Base-by-base conservation (phyloP, 2,888 invertebrate genomes). In the Pyrgus malvae region DNA sequence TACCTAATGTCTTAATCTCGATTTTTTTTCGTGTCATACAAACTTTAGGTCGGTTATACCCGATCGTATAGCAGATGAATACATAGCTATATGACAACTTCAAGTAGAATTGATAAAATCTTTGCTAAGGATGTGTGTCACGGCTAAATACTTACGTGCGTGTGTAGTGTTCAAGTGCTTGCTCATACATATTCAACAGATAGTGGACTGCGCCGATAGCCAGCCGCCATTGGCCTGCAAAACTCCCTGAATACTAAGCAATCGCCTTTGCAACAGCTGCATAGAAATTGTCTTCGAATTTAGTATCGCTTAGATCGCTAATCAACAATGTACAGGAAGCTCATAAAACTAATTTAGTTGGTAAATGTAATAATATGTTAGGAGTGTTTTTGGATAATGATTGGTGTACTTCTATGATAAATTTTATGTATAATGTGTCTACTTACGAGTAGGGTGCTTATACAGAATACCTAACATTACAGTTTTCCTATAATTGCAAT, bases 131-230 rank as follows among this genome's bases (percentile, higher is more conserved):
- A 84, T 84, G 76, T 87, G 73, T 89, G 88, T 87, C 89, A 89
- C 74, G 86, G 86, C 74, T 83, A 74, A 66, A 70, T 64, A 68
- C n/a, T n/a, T n/a, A 63, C 70, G 69, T 75, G 75, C 77, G 78
- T 80, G 80, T 76, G 69, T 72, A 61, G 71, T 70, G 73, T 74
- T 74, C 71, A 70, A 72, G 71, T 70, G 67, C 65, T 64, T 63
- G 63, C 75, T 84, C 78, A 86, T 89, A 82, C 79, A 87, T 89
- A 88, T 89, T 86, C 83, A 86, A 71, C 59, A 67, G 72, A 68
- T 73, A 69, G 71, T 70, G 74, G 74, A 68, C 72, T 72, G 69
- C 72, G 73, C 78, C 77, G 70, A 69, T 69, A 70, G 66, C 66
- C 65, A 60, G 69, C 78, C 76, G 80, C 80, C 83, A 81, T 80